A percentile compares a stretch with the other conserved stretches of the same genome.
These are phyloP conservation scores for Clarias platycephalus DNA, from an alignment of 2,797 vertebrate species.

Conservation along the genomic window DNA sequence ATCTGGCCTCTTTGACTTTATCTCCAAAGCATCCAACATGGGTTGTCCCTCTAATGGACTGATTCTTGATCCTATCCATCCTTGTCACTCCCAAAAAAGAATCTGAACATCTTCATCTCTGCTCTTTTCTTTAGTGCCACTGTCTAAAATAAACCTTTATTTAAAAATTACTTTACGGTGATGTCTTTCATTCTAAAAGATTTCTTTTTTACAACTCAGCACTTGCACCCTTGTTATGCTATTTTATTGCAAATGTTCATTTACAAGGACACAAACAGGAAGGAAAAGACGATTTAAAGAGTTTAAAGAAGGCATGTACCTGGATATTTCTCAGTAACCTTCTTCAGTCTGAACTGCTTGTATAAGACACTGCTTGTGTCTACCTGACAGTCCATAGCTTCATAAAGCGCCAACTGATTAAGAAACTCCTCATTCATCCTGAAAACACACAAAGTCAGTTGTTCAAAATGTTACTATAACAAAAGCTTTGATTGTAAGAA, in stretches of 20 bases:
- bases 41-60: too few species aligned
- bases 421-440: conserved; percentile 90
- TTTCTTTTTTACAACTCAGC: neutral
- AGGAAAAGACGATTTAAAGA: neutral
- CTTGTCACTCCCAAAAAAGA: too few species aligned
- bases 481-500: neutral
- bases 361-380: conserved; percentile 79
- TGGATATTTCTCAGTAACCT: conserved; percentile 81
- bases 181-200: neutral
- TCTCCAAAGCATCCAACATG: too few species aligned
- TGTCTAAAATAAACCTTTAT: neutral
- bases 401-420: conserved; percentile 83
- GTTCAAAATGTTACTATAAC: neutral
- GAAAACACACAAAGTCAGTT: neutral
- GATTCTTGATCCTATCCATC: too few species aligned
- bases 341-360: conserved; percentile 86
- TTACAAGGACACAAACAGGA: too few species aligned
- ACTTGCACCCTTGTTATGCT: neutral
- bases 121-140: too few species aligned
- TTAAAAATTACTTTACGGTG: neutral
- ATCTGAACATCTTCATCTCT: too few species aligned
- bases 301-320: conserved; percentile 64
- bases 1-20: too few species aligned
- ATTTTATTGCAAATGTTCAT: too few species aligned
- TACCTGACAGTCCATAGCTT: conserved; percentile 82